Evolutionary conservation across 1,140 invertebrate genomes (phyloP), one percentile per base, ranked within the genome.

Genomic region (Melanaphis sacchari): DNA sequence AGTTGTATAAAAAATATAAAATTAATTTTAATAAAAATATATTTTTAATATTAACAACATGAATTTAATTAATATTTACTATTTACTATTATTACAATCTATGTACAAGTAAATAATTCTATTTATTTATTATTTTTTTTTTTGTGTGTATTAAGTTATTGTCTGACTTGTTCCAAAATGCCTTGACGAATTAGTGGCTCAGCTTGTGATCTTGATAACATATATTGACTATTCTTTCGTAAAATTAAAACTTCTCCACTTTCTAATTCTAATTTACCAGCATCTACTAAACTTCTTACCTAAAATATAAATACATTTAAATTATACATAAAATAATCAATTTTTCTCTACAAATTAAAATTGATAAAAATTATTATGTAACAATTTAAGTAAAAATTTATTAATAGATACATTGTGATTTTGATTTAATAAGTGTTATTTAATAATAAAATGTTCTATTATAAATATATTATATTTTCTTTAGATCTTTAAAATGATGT

Each of bases 131-230:
- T n/a, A n/a, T n/a, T n/a, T n/a, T n/a, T n/a, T n/a, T n/a, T n/a
- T n/a, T n/a, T n/a, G n/a, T 66, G 11, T 59, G 9, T 41, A 90
- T 59, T 31, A 18, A 49, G 24, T 91, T 85, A 93, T 66, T 94
- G 84, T 49, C 66, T 91, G n/a, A 94, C 93, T 88, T 99, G 98
- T 95, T 99, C 97, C 41, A 99, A 96, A 94, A 99, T 96, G 84
- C 98, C 98, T 96, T 99, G 98, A 93, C 98, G 96, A 93, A 99
- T 98, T 1, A 99, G 96, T 88, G 98, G 97, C 95, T 99, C 98
- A 95, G 98, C 99, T 94, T 98, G 97, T 8, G 97, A 96, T 94
- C 98, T 96, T 22, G 98, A 97, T 54, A 99, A 95, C 95, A 98
- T 98, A 95, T 99, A 98, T 95, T 98, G 97, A 94, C 97, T 99